Evolutionary conservation across 2,888 invertebrate genomes (phyloP).

Genomic region (Conchocele bisecta): DNA sequence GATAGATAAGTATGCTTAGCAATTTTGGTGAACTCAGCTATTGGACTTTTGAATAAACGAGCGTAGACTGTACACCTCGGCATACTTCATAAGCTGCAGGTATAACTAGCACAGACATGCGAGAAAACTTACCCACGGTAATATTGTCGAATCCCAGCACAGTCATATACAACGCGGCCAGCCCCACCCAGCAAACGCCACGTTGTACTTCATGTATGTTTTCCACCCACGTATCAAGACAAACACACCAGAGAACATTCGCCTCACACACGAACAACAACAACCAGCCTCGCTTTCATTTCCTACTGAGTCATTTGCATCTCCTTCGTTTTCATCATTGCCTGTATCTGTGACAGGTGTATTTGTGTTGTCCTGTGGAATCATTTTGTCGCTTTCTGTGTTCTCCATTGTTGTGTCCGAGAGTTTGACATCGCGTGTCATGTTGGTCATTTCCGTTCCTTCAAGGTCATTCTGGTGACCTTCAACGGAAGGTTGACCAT

Average conservation of each 20-base stretch:
- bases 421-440: too few relatives aligned
- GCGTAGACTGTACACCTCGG: too few relatives aligned
- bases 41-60: too few relatives aligned
- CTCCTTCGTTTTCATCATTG: too few relatives aligned
- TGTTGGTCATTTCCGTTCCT: neutral
- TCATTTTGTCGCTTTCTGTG: too few relatives aligned
- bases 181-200: slow-evolving; percentile 83
- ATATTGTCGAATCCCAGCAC: slow-evolving; percentile 84
- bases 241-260: slow-evolving; percentile 63
- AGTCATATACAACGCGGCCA: slow-evolving; percentile 84
- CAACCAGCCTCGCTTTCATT: neutral
- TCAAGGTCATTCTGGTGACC: neutral
- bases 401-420: too few relatives aligned
- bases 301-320: too few relatives aligned
- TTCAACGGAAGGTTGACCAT: neutral
- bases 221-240: slow-evolving; percentile 80
- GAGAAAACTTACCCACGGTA: slow-evolving; percentile 82
- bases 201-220: slow-evolving; percentile 82
- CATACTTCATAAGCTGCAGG: neutral
- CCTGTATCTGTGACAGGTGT: too few relatives aligned
- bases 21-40: too few relatives aligned
- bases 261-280: slow-evolving; percentile 23
- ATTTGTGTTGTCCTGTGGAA: too few relatives aligned
- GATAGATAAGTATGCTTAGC: too few relatives aligned
- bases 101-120: neutral